Evolutionary conservation across 2,888 invertebrate species (phyloP).

Genomic region (Gymnosoma rotundatum): DNA sequence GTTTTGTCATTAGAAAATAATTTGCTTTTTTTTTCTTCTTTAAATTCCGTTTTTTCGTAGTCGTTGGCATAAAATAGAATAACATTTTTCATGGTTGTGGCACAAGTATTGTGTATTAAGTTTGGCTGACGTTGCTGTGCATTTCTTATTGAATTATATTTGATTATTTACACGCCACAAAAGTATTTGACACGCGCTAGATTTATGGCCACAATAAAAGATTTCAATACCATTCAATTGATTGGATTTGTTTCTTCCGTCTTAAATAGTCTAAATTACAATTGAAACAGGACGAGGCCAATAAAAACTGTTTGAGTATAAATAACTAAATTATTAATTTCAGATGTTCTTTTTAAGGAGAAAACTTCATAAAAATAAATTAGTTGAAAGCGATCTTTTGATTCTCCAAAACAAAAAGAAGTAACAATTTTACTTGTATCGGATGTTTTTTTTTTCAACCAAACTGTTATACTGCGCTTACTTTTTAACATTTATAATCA

Average conservation of each 20-base stretch:
- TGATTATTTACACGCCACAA: conserved; percentile 70
- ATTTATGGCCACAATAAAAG: conserved; percentile 79
- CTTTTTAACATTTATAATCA: too few species aligned
- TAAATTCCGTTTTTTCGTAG: conserved; percentile 24
- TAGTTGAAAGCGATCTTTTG: too few species aligned
- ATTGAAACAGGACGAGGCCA: conserved; percentile 33
- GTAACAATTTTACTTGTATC: too few species aligned
- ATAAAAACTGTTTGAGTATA: not conserved
- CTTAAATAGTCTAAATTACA: conserved; percentile 21
- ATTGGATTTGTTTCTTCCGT: conserved; percentile 75
- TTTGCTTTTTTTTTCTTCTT: conserved; percentile 34
- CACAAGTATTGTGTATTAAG: conserved; percentile 36
- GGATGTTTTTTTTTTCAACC: too few species aligned
- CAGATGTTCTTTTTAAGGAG: too few species aligned
- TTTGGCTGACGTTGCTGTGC: conserved; percentile 29
- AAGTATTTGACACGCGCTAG: conserved; percentile 81
- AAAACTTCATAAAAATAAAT: too few species aligned
- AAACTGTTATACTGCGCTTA: too few species aligned
- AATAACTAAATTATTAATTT: not conserved
- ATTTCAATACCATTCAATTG: conserved; percentile 80
- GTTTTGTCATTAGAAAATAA: conserved; percentile 57
- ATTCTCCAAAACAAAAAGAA: too few species aligned
- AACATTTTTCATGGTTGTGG: conserved; percentile 39
- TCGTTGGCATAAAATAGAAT: conserved; percentile 17
- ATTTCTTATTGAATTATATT: conserved; percentile 56